A percentile compares a stretch with the other conserved stretches of the same genome.
Evolutionary conservation across 2,888 invertebrate genomes (phyloP).

Genomic region (Sthenelais limicola): DNA sequence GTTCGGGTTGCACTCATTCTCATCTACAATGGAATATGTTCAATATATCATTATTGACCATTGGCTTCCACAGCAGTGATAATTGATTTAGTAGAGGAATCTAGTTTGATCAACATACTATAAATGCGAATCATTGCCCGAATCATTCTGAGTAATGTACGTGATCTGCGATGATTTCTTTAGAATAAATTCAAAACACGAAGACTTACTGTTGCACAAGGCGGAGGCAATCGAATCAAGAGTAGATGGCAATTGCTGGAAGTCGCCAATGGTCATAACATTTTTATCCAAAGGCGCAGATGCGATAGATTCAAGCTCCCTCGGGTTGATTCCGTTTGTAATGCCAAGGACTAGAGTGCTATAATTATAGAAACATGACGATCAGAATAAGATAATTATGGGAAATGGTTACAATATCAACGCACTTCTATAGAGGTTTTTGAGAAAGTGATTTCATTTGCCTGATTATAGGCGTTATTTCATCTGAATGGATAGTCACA

Average conservation of each 20-base stretch:
- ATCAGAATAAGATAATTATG: too few species aligned
- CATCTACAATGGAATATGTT: conserved; percentile 53
- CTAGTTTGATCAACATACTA: too few species aligned
- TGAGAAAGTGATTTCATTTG: too few species aligned
- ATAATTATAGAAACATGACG: too few species aligned
- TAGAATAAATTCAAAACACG: not conserved
- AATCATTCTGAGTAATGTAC: not conserved
- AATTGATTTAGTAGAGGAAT: too few species aligned
- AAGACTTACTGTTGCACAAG: conserved; percentile 49
- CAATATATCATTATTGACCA: too few species aligned
- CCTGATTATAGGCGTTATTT: too few species aligned
- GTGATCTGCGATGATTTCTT: not conserved
- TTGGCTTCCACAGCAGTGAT: too few species aligned
- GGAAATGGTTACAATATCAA: too few species aligned
- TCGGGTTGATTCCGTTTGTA: conserved; percentile 43
- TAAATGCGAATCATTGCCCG: not conserved
- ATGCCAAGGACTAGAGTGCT: conserved; percentile 45
- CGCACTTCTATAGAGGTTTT: too few species aligned
- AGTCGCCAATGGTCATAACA: conserved; percentile 32
- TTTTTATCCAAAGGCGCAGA: conserved; percentile 43
- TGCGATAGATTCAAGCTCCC: conserved; percentile 46
- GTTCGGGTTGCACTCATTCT: conserved; percentile 56
- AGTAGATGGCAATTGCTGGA: conserved; percentile 15
- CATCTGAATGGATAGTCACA: too few species aligned
- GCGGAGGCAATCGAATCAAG: conserved; percentile 25